Percentiles rank a stretch among this genome's conserved stretches.
Conservation (phyloP, 2,113 vertebrate species). For the Terrapene triunguis region DNA sequence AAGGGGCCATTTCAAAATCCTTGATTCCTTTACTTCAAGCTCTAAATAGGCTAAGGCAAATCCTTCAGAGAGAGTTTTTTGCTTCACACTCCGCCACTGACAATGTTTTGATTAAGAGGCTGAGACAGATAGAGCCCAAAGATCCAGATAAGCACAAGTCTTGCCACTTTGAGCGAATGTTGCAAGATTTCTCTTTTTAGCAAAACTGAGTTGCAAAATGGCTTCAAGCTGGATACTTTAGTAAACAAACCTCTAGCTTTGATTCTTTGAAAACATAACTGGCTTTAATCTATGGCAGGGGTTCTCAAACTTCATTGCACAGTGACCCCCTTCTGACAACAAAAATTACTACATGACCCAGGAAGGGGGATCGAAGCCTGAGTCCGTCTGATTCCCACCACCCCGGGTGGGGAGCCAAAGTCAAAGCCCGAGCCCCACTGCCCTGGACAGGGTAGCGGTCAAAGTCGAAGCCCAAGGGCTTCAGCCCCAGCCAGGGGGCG, state of each 20-base stretch:
- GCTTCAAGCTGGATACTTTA: neutral
- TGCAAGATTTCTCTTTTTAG: neutral
- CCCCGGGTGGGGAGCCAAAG: no score
- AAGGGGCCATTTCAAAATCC: no score
- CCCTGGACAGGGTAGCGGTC: no score
- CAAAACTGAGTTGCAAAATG: neutral
- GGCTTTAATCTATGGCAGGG: neutral
- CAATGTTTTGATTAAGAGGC: neutral
- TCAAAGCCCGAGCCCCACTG: no score
- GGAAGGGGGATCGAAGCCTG: no score
- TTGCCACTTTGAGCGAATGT: neutral
- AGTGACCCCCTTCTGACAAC: no score
- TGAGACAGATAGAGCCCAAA: neutral
- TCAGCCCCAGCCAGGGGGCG: no score
- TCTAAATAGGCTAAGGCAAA: neutral
- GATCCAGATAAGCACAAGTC: neutral
- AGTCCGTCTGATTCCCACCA: no score
- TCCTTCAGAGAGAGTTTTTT: neutral
- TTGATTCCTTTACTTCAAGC: neutral
- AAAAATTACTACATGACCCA: no score
- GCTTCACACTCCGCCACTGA: no score
- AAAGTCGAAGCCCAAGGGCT: no score
- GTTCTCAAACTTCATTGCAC: no score
- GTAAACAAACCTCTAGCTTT: neutral
- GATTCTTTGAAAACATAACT: neutral